Evolutionary conservation across 1,140 invertebrate genomes (phyloP).

Genomic region (Octopus sinensis): DNA sequence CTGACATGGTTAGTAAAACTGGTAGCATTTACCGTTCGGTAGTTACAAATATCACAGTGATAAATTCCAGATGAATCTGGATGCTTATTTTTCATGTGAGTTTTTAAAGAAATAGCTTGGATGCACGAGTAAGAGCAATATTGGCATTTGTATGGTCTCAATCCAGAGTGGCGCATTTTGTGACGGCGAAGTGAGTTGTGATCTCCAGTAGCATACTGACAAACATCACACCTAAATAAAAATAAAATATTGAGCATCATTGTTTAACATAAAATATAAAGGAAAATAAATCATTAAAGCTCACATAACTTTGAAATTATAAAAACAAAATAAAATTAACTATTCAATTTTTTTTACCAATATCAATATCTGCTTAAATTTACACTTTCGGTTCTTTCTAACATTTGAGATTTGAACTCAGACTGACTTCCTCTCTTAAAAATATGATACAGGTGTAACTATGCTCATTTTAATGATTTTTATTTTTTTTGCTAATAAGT

Average conservation of each 20-base stretch:
- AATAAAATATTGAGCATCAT: constrained; percentile 10
- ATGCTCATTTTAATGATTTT: no score
- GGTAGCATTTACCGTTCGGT: constrained; percentile 64
- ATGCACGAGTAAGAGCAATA: constrained; percentile 92
- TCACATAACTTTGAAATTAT: no score
- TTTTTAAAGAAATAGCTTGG: constrained; percentile 66
- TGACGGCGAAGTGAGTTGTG: constrained; percentile 81
- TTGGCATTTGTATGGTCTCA: constrained; percentile 95
- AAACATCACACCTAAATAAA: constrained; percentile 51
- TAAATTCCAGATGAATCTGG: constrained; percentile 63
- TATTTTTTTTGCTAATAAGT: no score
- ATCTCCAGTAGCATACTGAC: constrained; percentile 64
- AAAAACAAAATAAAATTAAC: no score
- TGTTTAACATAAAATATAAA: not conserved
- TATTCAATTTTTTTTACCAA: no score
- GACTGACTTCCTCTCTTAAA: no score
- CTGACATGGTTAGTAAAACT: constrained; percentile 62
- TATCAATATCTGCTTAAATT: no score
- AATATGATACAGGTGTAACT: no score
- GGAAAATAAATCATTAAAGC: no score
- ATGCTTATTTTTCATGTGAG: constrained; percentile 68
- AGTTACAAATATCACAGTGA: constrained; percentile 63
- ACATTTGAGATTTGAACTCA: no score
- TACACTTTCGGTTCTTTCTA: no score
- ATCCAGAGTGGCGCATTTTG: constrained; percentile 92